Conservation (phyloP, 2,113 vertebrate genomes). For the Rana temporaria region DNA sequence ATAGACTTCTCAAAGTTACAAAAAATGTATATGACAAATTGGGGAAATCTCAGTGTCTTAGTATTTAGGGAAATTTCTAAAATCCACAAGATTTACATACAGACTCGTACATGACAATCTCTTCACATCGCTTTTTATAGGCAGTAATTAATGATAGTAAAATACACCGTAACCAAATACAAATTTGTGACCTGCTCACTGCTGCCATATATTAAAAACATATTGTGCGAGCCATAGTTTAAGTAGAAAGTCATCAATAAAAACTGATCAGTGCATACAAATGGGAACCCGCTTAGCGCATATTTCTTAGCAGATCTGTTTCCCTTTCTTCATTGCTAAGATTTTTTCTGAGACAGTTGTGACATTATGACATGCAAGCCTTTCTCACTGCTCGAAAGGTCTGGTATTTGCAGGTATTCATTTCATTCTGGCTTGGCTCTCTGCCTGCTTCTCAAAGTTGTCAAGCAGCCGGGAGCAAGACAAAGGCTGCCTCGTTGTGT, state of each 20-base stretch:
- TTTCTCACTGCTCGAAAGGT: constrained; percentile 46
- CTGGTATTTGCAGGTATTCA: constrained; percentile 55
- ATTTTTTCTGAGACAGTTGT: constrained; percentile 54
- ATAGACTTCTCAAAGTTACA: no score
- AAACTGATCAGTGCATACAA: constrained; percentile 21
- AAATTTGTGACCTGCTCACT: background rate
- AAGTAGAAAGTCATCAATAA: constrained; percentile 41
- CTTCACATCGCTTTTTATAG: background rate
- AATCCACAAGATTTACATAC: background rate
- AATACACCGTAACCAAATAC: constrained; percentile 22
- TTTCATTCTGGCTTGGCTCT: constrained; percentile 60
- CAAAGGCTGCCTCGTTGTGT: constrained; percentile 57
- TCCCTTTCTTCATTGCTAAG: constrained; percentile 56
- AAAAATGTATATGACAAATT: no score
- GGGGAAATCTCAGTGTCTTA: no score
- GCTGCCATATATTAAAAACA: constrained; percentile 11
- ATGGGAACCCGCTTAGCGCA: constrained; percentile 25
- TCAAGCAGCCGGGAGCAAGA: constrained; percentile 58
- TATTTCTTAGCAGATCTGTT: constrained; percentile 35
- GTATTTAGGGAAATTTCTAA: no score
- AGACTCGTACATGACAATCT: background rate
- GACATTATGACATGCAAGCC: constrained; percentile 21
- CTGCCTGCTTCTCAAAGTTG: constrained; percentile 48
- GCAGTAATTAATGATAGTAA: background rate
- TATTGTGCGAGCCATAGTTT: constrained; percentile 17